Conservation (phyloP, 2,797 vertebrate species). For the Sebastes cheni region DNA sequence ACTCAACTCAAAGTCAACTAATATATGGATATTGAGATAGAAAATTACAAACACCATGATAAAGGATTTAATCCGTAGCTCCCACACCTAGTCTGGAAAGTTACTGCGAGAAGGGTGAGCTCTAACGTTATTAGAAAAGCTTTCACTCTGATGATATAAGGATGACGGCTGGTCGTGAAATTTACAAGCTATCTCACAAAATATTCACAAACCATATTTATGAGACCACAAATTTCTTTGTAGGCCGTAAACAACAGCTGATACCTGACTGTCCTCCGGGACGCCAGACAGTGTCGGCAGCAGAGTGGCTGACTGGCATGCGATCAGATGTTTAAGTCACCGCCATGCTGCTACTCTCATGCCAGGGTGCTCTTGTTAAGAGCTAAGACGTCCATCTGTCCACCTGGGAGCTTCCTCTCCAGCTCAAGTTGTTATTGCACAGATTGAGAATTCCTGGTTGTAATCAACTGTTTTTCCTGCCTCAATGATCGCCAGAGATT, state of each 20-base stretch:
- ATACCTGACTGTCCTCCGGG: slow-evolving; percentile 30
- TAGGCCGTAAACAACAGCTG: slow-evolving; percentile 28
- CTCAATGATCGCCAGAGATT: slow-evolving; percentile 22
- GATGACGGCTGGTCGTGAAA: background rate
- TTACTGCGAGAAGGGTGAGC: background rate
- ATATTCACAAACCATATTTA: slow-evolving; percentile 53
- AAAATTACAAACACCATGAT: background rate
- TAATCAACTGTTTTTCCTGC: slow-evolving; percentile 42
- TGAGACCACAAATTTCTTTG: slow-evolving; percentile 34
- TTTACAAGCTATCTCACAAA: slow-evolving; percentile 44
- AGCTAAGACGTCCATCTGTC: slow-evolving; percentile 70
- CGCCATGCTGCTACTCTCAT: slow-evolving; percentile 33
- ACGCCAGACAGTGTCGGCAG: slow-evolving; percentile 23
- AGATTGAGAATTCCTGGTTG: slow-evolving; percentile 14
- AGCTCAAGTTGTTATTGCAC: slow-evolving; percentile 14
- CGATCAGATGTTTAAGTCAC: slow-evolving; percentile 63
- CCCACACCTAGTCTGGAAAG: background rate
- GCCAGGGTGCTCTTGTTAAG: slow-evolving; percentile 58
- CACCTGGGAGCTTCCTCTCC: slow-evolving; percentile 37
- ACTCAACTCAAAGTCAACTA: background rate
- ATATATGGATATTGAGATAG: background rate
- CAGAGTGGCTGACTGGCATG: slow-evolving; percentile 25
- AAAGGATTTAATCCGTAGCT: background rate
- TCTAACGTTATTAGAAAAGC: slow-evolving; percentile 5
- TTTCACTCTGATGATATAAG: slow-evolving; percentile 15